Evolutionary conservation across 2,797 vertebrate species (phyloP).

Genomic region (Sebastes dallii): DNA sequence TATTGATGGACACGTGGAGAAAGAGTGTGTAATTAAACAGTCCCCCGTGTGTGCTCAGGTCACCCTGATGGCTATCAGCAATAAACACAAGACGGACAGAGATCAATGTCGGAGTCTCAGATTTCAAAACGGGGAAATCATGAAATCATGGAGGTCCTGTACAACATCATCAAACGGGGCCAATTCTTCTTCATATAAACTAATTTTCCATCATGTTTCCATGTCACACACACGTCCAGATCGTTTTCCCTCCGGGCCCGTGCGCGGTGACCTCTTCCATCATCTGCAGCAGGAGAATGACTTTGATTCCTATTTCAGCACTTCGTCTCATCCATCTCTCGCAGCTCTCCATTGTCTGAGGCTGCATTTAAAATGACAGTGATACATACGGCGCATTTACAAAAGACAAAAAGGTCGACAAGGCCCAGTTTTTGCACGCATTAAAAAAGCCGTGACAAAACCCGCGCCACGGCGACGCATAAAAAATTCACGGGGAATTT

Average conservation of each 20-base stretch:
- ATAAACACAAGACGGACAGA: conserved; percentile 58
- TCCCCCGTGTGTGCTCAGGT: conserved; percentile 69
- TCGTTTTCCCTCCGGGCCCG: conserved; percentile 24
- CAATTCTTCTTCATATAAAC: conserved; percentile 24
- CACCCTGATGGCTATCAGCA: conserved; percentile 63
- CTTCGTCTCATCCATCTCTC: conserved; percentile 72
- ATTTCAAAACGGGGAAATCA: conserved; percentile 57
- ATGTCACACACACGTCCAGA: conserved; percentile 41
- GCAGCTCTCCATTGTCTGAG: conserved; percentile 63
- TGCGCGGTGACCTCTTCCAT: conserved; percentile 65
- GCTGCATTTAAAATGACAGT: conserved; percentile 71
- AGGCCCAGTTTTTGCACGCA: conserved; percentile 40
- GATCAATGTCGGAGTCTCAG: conserved; percentile 64
- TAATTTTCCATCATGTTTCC: conserved; percentile 54
- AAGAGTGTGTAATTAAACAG: conserved; percentile 72
- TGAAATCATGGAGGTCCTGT: not conserved
- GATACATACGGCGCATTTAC: conserved; percentile 68
- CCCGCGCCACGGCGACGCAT: conserved; percentile 21
- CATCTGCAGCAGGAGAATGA: conserved; percentile 60
- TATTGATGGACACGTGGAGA: conserved; percentile 68
- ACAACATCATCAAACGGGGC: not conserved
- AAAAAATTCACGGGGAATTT: conserved; percentile 43
- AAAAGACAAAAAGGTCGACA: conserved; percentile 74
- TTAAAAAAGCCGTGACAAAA: conserved; percentile 61
- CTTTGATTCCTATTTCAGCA: conserved; percentile 70